Conservation (phyloP, 2,888 invertebrate species). For the Quadriops clusia region DNA sequence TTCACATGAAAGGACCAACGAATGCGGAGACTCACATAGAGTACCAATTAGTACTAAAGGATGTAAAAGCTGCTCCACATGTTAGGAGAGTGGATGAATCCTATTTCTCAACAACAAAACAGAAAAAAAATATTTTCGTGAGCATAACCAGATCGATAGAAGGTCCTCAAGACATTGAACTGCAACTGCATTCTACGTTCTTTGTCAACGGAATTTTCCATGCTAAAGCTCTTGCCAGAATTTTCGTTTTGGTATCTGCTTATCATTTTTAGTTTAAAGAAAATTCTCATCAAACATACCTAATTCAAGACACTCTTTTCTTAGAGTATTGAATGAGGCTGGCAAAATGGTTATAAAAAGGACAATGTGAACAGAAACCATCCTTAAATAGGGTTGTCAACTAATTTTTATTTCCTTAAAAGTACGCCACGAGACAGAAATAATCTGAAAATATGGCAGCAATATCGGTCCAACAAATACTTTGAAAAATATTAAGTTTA, state of each 20-base stretch:
- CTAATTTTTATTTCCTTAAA: no score
- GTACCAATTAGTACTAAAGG: constrained; percentile 60
- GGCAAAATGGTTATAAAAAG: no score
- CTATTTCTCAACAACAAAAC: constrained; percentile 35
- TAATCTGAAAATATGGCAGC: no score
- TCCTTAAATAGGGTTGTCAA: no score
- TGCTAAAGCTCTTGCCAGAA: constrained; percentile 74
- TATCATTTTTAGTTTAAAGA: constrained; percentile 52
- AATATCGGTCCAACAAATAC: no score
- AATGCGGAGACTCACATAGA: constrained; percentile 58
- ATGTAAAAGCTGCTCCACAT: constrained; percentile 52
- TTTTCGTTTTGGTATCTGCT: constrained; percentile 76
- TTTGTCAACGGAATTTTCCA: constrained; percentile 60
- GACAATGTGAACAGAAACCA: no score
- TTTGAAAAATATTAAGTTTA: no score
- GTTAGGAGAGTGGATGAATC: constrained; percentile 31
- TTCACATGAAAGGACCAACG: constrained; percentile 76
- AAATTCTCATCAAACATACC: no score
- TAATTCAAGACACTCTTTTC: no score
- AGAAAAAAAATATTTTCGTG: constrained; percentile 56
- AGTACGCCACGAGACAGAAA: no score
- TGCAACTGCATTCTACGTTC: constrained; percentile 78
- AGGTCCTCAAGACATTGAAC: constrained; percentile 84
- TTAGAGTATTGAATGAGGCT: no score
- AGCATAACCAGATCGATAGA: constrained; percentile 59